Conservation (phyloP, 1,140 invertebrate genomes). For the Dendrolimus kikuchii region DNA sequence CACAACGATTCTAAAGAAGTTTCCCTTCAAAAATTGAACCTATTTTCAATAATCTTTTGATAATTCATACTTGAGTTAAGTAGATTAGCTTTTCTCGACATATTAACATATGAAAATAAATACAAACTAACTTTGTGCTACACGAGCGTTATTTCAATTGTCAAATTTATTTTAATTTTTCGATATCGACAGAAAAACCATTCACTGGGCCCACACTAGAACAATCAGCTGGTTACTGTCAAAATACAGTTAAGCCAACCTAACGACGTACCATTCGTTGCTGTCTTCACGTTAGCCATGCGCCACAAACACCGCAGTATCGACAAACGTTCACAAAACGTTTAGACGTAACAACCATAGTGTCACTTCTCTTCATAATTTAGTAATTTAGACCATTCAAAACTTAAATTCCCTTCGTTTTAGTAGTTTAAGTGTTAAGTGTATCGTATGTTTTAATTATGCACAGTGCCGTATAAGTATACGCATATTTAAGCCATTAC, state of each 20-base stretch:
- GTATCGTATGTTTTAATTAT: constrained; percentile 54
- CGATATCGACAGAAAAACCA: background rate
- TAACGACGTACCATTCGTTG: constrained; percentile 22
- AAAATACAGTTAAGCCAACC: constrained; percentile 51
- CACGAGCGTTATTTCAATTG: background rate
- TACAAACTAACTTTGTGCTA: no score
- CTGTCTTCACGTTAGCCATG: constrained; percentile 56
- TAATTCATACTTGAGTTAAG: no score
- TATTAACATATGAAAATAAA: no score
- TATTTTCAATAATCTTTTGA: no score
- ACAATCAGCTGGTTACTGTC: constrained; percentile 63
- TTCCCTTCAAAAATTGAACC: no score
- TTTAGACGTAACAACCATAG: constrained; percentile 66
- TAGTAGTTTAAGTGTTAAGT: constrained; percentile 67
- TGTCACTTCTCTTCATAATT: constrained; percentile 65
- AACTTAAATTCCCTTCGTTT: constrained; percentile 46
- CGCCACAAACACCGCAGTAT: constrained; percentile 64
- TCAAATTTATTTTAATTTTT: background rate
- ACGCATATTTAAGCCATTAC: constrained; percentile 66
- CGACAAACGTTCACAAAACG: constrained; percentile 68
- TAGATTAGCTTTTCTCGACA: no score
- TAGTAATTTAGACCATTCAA: constrained; percentile 56
- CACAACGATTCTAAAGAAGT: no score
- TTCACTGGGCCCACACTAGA: constrained; percentile 31
- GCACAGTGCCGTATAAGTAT: constrained; percentile 55